Conservation (phyloP, 2,797 vertebrate genomes). For the Sciurus vulgaris region DNA sequence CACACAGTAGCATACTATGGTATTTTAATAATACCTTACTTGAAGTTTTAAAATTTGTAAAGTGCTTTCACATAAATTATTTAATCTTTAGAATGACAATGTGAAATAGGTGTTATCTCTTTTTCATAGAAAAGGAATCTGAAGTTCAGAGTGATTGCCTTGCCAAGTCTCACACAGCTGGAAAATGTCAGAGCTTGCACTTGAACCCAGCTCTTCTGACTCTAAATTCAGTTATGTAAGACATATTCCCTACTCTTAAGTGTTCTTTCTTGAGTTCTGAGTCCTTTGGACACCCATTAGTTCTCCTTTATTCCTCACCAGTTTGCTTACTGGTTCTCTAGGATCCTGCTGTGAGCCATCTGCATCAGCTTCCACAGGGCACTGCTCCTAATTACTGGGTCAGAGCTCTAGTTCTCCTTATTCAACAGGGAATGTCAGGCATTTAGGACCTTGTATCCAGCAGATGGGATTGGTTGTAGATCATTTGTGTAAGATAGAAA, state of each 20-base stretch:
- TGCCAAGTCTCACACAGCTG: conserved; percentile 27
- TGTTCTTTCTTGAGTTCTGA: neutral
- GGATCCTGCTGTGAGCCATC: neutral
- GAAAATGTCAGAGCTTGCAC: conserved; percentile 49
- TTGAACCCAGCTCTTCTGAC: conserved; percentile 37
- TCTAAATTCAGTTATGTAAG: conserved; percentile 47
- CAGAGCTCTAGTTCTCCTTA: neutral
- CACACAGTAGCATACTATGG: neutral
- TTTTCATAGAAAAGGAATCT: conserved; percentile 51
- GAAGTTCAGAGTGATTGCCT: conserved; percentile 56
- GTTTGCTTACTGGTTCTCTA: neutral
- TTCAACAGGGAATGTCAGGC: neutral
- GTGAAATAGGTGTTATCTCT: conserved; percentile 44
- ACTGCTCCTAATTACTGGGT: neutral
- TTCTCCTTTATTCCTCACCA: conserved; percentile 10
- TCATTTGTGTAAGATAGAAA: conserved; percentile 11
- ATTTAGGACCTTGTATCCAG: neutral
- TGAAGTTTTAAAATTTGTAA: conserved; percentile 52
- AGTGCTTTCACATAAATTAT: conserved; percentile 59
- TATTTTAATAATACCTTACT: conserved; percentile 52
- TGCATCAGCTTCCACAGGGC: neutral
- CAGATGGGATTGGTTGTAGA: neutral
- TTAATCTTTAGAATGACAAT: conserved; percentile 44
- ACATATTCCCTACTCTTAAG: neutral
- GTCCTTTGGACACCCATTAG: neutral